Conservation (phyloP, 2,113 vertebrate species). For the Oreochromis aureus region DNA sequence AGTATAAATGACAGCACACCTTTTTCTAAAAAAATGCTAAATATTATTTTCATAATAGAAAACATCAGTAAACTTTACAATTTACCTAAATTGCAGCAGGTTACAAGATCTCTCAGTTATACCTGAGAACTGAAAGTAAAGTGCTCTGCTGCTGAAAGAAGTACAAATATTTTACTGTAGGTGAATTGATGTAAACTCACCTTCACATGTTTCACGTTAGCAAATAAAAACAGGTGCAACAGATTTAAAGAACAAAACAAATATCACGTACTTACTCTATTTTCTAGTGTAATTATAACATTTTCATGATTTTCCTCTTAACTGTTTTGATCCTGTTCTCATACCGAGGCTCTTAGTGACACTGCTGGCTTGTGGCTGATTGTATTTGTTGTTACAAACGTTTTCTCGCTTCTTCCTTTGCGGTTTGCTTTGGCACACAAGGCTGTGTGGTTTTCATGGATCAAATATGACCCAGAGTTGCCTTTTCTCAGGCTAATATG, state of each 20-base stretch:
- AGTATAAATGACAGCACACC: too few relatives aligned
- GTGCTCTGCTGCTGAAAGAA: background rate
- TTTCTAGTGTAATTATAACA: background rate
- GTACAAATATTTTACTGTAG: background rate
- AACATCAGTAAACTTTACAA: too few relatives aligned
- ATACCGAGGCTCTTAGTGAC: background rate
- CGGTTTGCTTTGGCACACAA: background rate
- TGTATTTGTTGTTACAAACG: background rate
- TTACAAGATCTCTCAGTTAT: accelerated
- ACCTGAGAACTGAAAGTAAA: accelerated
- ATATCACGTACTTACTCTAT: background rate
- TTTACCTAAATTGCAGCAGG: background rate
- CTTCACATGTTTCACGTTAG: background rate
- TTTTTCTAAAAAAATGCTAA: too few relatives aligned
- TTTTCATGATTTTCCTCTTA: background rate
- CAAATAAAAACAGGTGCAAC: background rate
- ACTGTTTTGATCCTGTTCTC: background rate
- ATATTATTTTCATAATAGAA: too few relatives aligned
- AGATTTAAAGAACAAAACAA: background rate
- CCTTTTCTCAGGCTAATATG: background rate
- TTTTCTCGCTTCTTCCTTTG: accelerated
- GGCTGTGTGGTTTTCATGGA: background rate
- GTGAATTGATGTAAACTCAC: background rate
- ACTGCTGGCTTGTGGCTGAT: background rate
- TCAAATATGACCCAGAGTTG: background rate